Conservation (phyloP, 2,113 vertebrate genomes). For the Eurypyga helias region DNA sequence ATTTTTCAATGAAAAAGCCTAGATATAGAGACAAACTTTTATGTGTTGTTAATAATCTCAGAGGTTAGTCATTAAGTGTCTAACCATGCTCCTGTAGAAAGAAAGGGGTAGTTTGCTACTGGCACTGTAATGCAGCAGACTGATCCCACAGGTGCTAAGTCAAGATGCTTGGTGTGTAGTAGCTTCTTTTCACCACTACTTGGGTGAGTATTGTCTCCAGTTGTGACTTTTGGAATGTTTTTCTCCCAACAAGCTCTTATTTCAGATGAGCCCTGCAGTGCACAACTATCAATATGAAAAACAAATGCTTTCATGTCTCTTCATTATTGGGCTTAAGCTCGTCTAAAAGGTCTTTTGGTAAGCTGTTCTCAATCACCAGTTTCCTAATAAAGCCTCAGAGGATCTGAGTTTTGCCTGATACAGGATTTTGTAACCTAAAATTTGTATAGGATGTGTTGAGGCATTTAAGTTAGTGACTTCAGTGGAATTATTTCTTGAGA, state of each 20-base stretch:
- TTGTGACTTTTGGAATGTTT: background rate
- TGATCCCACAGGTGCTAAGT: background rate
- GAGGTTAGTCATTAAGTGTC: background rate
- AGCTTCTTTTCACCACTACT: background rate
- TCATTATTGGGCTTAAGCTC: background rate
- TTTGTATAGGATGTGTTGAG: background rate
- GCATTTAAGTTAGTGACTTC: background rate
- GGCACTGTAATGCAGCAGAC: background rate
- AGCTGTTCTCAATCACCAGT: background rate
- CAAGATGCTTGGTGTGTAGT: background rate
- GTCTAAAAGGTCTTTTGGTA: background rate
- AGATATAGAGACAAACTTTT: background rate
- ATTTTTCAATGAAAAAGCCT: background rate
- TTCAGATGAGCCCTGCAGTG: background rate
- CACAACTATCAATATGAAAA: background rate
- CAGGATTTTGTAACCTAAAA: background rate
- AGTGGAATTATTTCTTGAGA: background rate
- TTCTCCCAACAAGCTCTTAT: background rate
- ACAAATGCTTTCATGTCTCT: background rate
- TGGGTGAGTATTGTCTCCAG: background rate
- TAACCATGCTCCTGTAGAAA: background rate
- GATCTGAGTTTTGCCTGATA: background rate
- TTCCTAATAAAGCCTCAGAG: background rate
- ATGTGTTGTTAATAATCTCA: background rate
- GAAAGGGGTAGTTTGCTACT: rapidly evolving